These are phyloP conservation scores for Zonitis immaculata DNA, from an alignment of 2,888 invertebrate genomes.

Conservation along the genomic window DNA sequence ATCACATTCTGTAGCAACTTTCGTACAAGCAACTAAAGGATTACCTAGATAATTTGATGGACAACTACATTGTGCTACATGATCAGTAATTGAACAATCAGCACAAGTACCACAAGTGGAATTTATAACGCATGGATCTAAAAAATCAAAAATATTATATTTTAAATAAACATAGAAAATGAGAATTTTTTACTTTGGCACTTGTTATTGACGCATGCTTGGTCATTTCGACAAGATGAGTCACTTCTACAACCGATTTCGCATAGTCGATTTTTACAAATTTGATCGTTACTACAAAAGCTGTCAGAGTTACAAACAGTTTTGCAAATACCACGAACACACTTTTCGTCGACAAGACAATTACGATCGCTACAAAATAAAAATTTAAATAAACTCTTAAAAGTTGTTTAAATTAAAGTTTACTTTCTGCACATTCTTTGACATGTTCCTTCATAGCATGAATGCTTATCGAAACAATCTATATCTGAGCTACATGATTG, in stretches of 20 bases:
- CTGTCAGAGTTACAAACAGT: slow-evolving; percentile 82
- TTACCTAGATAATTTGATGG: slow-evolving; percentile 76
- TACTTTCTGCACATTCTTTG: slow-evolving; percentile 73
- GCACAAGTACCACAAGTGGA: slow-evolving; percentile 80
- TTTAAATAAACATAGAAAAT: slow-evolving; percentile 3
- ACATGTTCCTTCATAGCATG: slow-evolving; percentile 75
- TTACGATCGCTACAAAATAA: slow-evolving; percentile 74
- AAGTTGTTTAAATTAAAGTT: slow-evolving; percentile 24
- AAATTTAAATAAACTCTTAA: background rate
- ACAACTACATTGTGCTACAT: slow-evolving; percentile 82
- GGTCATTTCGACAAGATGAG: slow-evolving; percentile 65
- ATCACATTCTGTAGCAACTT: slow-evolving; percentile 68
- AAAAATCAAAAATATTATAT: slow-evolving; percentile 6
- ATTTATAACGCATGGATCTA: slow-evolving; percentile 72
- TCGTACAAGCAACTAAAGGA: slow-evolving; percentile 71
- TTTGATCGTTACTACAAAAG: slow-evolving; percentile 73
- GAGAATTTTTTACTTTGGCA: slow-evolving; percentile 60
- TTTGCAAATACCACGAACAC: slow-evolving; percentile 77
- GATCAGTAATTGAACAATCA: slow-evolving; percentile 75
- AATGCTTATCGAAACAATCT: slow-evolving; percentile 65
- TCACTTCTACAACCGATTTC: slow-evolving; percentile 84
- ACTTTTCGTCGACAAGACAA: slow-evolving; percentile 81
- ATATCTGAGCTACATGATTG: slow-evolving; percentile 60
- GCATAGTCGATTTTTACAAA: slow-evolving; percentile 83
- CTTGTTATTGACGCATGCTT: slow-evolving; percentile 78